Conservation (phyloP, 1,140 invertebrate genomes). For the Cotesia glomerata region DNA sequence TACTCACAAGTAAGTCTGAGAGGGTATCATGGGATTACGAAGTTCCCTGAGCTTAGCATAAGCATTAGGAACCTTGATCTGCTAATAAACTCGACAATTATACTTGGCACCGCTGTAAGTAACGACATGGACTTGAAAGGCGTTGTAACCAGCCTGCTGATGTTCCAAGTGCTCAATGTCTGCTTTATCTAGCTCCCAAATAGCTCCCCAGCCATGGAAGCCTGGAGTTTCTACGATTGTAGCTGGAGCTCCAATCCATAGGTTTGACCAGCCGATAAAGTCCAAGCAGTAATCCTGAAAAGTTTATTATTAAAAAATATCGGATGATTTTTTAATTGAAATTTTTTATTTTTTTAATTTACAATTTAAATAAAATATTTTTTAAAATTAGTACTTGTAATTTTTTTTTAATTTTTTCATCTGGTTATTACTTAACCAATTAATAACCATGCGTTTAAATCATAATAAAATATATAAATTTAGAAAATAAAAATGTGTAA, state of each 20-base stretch:
- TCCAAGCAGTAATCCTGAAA: constrained; percentile 74
- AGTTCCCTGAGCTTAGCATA: not conserved
- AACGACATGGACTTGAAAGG: constrained; percentile 68
- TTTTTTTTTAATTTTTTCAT: too few species aligned
- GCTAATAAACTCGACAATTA: constrained; percentile 73
- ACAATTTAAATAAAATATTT: too few species aligned
- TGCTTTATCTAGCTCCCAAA: constrained; percentile 75
- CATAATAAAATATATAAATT: too few species aligned
- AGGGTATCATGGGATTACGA: too few species aligned
- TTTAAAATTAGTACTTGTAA: too few species aligned
- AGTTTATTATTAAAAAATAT: constrained; percentile 17
- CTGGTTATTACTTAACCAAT: too few species aligned
- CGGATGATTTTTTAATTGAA: too few species aligned
- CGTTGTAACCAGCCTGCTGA: constrained; percentile 81
- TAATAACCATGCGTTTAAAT: too few species aligned
- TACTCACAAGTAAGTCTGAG: too few species aligned
- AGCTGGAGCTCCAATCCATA: constrained; percentile 77
- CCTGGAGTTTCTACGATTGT: constrained; percentile 71
- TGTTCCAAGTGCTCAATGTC: constrained; percentile 72
- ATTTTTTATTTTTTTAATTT: too few species aligned
- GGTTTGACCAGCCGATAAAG: constrained; percentile 71
- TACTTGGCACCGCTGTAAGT: constrained; percentile 62
- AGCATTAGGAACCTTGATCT: constrained; percentile 61
- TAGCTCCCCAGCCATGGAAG: constrained; percentile 74
- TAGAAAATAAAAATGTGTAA: too few species aligned